phyloP scores from a whole-genome alignment of 2,888 invertebrate genomes.

The Lasioglossum vierecki region DNA sequence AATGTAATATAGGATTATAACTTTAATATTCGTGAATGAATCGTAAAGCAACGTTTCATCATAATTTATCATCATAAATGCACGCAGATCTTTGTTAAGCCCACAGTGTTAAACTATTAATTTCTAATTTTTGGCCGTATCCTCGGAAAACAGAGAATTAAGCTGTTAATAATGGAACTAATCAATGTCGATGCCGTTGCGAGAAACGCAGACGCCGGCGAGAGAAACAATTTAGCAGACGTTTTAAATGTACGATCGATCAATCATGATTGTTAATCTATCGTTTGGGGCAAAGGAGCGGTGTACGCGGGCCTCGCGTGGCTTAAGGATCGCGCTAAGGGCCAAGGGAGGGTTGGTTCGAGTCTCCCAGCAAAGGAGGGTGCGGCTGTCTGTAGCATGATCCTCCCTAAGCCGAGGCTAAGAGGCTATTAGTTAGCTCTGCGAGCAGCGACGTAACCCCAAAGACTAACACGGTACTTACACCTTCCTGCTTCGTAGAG shows the following conservation, averaged over 20 bases:
- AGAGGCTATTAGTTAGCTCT: constrained; percentile 83
- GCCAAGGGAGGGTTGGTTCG: constrained; percentile 57
- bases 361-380: constrained; percentile 69
- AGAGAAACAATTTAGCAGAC: neutral
- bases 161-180: too few relatives aligned
- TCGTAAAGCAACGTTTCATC: neutral
- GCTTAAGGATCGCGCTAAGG: constrained; percentile 73
- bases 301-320: constrained; percentile 73
- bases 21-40: neutral
- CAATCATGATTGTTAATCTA: constrained; percentile 61
- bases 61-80: neutral
- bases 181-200: too few relatives aligned
- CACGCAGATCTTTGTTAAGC: neutral
- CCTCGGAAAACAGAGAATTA: too few relatives aligned
- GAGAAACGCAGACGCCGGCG: neutral
- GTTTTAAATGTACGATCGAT: constrained; percentile 47
- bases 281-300: constrained; percentile 52
- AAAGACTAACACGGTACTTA: constrained; percentile 81
- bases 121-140: neutral
- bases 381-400: constrained; percentile 77
- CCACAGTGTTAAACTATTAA: neutral
- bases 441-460: constrained; percentile 80
- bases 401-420: constrained; percentile 82
- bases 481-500: constrained; percentile 72
- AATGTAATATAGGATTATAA: neutral